Base-by-base conservation (phyloP, 2,113 vertebrate species). In the Eulemur macaco region DNA sequence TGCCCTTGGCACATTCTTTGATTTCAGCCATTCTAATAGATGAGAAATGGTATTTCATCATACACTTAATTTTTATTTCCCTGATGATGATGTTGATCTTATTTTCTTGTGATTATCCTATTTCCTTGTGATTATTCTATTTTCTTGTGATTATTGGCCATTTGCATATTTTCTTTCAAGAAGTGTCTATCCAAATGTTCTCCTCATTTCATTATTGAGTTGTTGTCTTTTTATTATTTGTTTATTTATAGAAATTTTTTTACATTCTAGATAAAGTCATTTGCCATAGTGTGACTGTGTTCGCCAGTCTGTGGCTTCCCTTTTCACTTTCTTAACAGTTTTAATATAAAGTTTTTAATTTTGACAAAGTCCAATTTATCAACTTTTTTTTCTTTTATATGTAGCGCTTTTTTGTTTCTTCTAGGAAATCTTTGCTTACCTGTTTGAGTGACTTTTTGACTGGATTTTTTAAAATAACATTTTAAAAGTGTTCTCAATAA, bases 341-440 rank as follows among this genome's bases (percentile, higher is more conserved):
- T 84, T 60, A 78, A 58, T 68, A 58, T 86, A 27, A 96, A 82
- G 13, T 8, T 91, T 91, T 73, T n/a, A 85, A 64, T 50, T 96
- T 86, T 73, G 17, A n/a, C 47, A 39, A 54, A 96, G 37, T 63
- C 37, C n/a, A 84, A 0, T 71, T 89, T 80, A 71, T 77, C 27
- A 50, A 27, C 1, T 42, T 12, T 18, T 81, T 82, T 81, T 82
- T 86, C 25, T 68, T 82, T 60, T 74, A 50, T 27, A 4, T 74
- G n/a, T 63, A 50, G 25, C 6, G 45, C 47, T 92, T 88, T 37
- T 39, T 42, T 66, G 15, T 83, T 94, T 95, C 17, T 39, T 68
- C 31, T 39, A 96, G 37, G 81, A 73, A 74, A 83, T 47, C 8
- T 77, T 91, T 52, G 54, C 21, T 82, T 91, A 56, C 18, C 23